Conservation (phyloP, 2,888 invertebrate species). For the Ommatoiulus sabulosus region DNA sequence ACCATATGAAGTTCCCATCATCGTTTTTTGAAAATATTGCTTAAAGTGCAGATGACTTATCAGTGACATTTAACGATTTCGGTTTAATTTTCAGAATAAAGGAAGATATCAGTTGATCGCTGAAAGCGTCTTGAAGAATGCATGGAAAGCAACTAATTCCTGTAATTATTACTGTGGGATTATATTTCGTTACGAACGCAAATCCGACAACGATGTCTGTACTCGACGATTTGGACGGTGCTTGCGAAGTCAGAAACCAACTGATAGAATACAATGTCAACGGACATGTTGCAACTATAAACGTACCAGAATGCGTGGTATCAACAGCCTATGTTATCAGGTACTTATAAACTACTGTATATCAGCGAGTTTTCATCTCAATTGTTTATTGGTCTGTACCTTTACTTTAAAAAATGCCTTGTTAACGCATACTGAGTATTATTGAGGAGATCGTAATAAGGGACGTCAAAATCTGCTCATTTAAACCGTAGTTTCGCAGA, state of each 20-base stretch:
- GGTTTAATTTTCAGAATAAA: not conserved
- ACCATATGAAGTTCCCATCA: no score
- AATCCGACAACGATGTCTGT: not conserved
- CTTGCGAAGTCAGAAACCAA: slow-evolving; percentile 54
- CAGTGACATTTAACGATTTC: not conserved
- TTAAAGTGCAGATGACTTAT: not conserved
- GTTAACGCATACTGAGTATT: not conserved
- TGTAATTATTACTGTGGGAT: slow-evolving; percentile 13
- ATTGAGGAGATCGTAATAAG: no score
- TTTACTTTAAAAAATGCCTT: not conserved
- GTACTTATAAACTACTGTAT: slow-evolving; percentile 4
- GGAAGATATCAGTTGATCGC: not conserved
- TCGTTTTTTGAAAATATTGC: no score
- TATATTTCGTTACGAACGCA: not conserved
- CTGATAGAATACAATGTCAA: slow-evolving; percentile 50
- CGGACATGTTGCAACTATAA: slow-evolving; percentile 48
- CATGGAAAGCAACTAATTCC: slow-evolving; percentile 26
- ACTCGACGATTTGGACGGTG: not conserved
- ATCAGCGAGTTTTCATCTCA: not conserved
- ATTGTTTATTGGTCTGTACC: no score
- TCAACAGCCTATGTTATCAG: slow-evolving; percentile 56
- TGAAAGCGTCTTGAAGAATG: slow-evolving; percentile 49
- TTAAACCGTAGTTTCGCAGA: no score
- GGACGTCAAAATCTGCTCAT: no score
- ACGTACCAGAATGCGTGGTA: slow-evolving; percentile 55